Evolutionary conservation across 1,140 invertebrate genomes (phyloP).

Genomic region (Drosophila dunni): DNA sequence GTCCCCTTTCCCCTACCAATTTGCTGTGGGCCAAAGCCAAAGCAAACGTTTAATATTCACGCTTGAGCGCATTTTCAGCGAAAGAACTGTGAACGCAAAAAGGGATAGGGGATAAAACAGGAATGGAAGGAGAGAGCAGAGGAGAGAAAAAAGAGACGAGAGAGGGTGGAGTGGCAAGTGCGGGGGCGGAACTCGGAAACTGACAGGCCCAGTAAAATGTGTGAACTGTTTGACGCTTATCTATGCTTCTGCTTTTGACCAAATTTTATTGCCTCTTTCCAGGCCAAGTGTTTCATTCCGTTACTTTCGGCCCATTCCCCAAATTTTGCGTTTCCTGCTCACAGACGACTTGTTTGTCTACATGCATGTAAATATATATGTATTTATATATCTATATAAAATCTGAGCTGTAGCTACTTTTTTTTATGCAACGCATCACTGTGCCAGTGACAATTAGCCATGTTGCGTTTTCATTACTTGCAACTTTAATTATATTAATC

Average conservation of each 20-base stretch:
- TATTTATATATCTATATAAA: neutral
- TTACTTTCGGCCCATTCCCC: conserved; percentile 21
- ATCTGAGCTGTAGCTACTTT: neutral
- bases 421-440: conserved; percentile 14
- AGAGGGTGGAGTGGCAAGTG: neutral
- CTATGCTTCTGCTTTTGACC: conserved; percentile 74
- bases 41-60: conserved; percentile 82
- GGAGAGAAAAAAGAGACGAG: neutral
- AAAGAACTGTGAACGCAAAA: conserved; percentile 1
- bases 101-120: too few relatives aligned
- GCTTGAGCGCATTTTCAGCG: conserved; percentile 71
- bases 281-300: conserved; percentile 70
- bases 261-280: conserved; percentile 81
- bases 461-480: conserved; percentile 49
- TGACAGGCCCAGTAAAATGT: conserved; percentile 61
- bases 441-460: conserved; percentile 22
- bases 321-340: neutral
- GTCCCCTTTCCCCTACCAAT: conserved; percentile 30
- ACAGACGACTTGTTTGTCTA: conserved; percentile 1
- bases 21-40: conserved; percentile 45
- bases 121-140: neutral
- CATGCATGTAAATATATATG: neutral
- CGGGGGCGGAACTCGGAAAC: conserved; percentile 26
- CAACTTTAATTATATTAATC: conserved; percentile 64
- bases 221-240: conserved; percentile 81